phyloP scores from a whole-genome alignment of 2,797 vertebrate species.

The Craterocephalus amniculus region DNA sequence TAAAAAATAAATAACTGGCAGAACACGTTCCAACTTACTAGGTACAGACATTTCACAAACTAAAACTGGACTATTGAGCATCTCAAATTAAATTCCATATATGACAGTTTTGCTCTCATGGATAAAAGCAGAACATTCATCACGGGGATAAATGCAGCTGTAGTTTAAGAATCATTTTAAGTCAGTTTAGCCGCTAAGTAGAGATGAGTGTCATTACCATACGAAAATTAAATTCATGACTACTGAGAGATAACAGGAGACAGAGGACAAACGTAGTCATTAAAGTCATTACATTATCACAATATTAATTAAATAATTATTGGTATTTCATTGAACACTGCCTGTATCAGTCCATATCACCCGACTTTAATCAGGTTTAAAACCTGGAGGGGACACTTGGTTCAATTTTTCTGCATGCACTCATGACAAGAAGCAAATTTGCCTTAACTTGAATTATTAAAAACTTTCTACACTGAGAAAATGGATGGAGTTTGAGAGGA shows the following conservation, averaged over 20 bases:
- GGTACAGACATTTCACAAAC: too few species aligned
- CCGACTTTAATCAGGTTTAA: constrained; percentile 1
- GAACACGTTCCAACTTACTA: too few species aligned
- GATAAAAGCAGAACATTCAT: constrained; percentile 2
- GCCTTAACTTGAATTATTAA: neutral
- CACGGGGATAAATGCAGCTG: constrained; percentile 19
- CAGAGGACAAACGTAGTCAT: constrained; percentile 18
- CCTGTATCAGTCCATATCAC: neutral
- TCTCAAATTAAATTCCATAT: neutral
- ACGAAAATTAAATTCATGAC: constrained; percentile 48
- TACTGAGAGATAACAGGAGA: constrained; percentile 21
- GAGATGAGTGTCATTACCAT: constrained; percentile 37
- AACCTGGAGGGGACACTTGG: neutral
- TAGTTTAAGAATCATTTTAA: constrained; percentile 24
- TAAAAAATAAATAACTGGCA: too few species aligned
- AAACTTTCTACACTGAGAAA: neutral
- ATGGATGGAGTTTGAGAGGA: neutral
- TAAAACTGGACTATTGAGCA: too few species aligned
- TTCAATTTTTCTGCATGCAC: constrained; percentile 3
- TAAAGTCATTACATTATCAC: constrained; percentile 20
- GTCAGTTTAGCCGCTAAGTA: constrained; percentile 19
- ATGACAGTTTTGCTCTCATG: neutral
- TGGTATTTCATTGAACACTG: constrained; percentile 14
- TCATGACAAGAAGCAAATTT: neutral
- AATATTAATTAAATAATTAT: constrained; percentile 36